Percentiles rank a stretch among this genome's conserved stretches.
Conservation (phyloP, 2,797 vertebrate genomes). For the Todus mexicanus region DNA sequence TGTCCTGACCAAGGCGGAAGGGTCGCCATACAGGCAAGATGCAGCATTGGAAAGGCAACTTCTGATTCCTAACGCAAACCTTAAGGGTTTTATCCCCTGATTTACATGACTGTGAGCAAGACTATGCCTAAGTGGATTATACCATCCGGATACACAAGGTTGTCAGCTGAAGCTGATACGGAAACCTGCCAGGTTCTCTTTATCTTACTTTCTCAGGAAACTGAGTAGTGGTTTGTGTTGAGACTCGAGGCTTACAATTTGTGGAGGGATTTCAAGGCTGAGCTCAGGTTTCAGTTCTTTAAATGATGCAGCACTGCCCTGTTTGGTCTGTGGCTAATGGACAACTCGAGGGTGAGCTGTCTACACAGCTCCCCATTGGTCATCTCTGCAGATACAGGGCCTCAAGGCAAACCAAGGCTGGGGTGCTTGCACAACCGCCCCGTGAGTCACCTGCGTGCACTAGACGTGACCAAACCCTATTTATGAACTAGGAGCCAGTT, state of each 20-base stretch:
- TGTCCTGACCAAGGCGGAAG: background rate
- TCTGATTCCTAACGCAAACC: background rate
- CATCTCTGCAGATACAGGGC: background rate
- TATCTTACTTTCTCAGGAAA: background rate
- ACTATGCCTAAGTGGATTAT: background rate
- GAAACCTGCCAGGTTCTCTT: background rate
- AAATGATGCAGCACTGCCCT: background rate
- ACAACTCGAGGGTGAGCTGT: background rate
- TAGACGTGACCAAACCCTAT: background rate
- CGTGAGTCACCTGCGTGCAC: background rate
- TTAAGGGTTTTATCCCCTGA: background rate
- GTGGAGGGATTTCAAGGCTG: background rate
- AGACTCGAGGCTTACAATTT: background rate
- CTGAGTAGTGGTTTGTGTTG: background rate
- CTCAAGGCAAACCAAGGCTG: background rate
- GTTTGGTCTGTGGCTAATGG: background rate
- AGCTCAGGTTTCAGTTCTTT: background rate
- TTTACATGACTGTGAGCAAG: background rate
- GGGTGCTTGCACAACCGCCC: background rate
- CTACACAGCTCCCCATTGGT: background rate
- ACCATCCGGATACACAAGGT: background rate
- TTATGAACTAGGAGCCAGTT: background rate
- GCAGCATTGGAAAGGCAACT: background rate
- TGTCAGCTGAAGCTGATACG: background rate
- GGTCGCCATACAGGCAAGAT: background rate